Base-by-base conservation (phyloP, 2,888 invertebrate genomes). In the Gymnocheta viridis region DNA sequence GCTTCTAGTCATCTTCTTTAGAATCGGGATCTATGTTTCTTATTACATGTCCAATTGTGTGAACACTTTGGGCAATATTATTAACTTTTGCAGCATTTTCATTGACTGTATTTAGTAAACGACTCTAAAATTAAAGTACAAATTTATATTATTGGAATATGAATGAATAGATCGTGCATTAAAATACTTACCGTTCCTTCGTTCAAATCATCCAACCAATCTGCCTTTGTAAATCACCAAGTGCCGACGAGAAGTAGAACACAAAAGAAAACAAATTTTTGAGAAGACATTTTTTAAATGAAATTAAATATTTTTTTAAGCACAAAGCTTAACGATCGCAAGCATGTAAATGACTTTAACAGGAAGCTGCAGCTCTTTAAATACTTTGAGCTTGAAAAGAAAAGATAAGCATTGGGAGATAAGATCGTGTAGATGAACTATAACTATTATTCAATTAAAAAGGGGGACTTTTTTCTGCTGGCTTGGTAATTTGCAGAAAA, bases 161-260 rank as follows among this genome's bases (percentile, higher is more conserved):
- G 7, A 51, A 51, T 38, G 24, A 12, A 38, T 24, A n/a, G n/a
- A 27, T 17, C 32, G 9, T 7, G 5, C 5, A 17, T 41, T 0
- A n/a, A 14, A 19, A 24, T 35, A 78, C 85, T 76, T 72, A 87
- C 87, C 10, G 87, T 86, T 60, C 82, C 86, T 32, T 79, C 79
- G 35, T 81, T 85, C n/a, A 87, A 67, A 44, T 86, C 87, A 73
- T 86, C 85, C 58, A 87, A 77, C 86, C 85, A 87, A 74, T 87
- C 86, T 14, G 86, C 87, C 2, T 66, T n/a, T 47, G 85, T 85
- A 51, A 86, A 70, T 76, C 86, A 86, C 69, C 82, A 64, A 6
- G 70, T 73, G 2, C 73, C 81, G 41, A 85, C 19, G 17, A 87
- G 62, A 24, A 87, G 41, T 1, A 86, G 14, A 10, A 77, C 77